Conservation (phyloP, 2,888 invertebrate species). For the Lithodes maja region DNA sequence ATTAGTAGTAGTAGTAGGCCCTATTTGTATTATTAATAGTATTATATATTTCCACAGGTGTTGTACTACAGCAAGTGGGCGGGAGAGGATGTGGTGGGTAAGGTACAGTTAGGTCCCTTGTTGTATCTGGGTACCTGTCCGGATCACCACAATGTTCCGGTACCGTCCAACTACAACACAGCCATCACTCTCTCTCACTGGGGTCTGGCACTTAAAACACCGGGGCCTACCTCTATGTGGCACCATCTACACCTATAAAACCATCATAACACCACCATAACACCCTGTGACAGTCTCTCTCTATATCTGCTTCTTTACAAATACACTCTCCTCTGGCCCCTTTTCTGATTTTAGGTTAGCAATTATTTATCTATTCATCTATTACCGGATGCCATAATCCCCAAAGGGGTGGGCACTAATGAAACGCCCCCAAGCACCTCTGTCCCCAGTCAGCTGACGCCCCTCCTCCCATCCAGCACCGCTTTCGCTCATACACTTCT, state of each 20-base stretch:
- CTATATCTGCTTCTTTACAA: no score
- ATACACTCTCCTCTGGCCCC: not conserved
- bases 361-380: no score
- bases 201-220: conserved; percentile 60
- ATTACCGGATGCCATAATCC: no score
- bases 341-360: no score
- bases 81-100: conserved; percentile 47
- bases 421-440: no score
- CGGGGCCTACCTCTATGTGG: conserved; percentile 50
- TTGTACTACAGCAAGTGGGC: conserved; percentile 48
- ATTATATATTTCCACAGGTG: conserved; percentile 45
- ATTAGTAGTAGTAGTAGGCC: no score
- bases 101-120: conserved; percentile 49
- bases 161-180: conserved; percentile 48
- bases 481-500: no score
- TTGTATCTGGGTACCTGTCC: conserved; percentile 55
- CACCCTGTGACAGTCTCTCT: no score
- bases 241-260: conserved; percentile 49
- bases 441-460: no score
- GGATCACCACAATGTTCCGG: not conserved
- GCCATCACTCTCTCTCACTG: conserved; percentile 63
- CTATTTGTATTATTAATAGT: no score
- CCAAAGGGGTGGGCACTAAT: no score
- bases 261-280: not conserved
- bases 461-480: no score